phyloP scores from a whole-genome alignment of 2,113 vertebrate species.

The Tachysurus fulvidraco region DNA sequence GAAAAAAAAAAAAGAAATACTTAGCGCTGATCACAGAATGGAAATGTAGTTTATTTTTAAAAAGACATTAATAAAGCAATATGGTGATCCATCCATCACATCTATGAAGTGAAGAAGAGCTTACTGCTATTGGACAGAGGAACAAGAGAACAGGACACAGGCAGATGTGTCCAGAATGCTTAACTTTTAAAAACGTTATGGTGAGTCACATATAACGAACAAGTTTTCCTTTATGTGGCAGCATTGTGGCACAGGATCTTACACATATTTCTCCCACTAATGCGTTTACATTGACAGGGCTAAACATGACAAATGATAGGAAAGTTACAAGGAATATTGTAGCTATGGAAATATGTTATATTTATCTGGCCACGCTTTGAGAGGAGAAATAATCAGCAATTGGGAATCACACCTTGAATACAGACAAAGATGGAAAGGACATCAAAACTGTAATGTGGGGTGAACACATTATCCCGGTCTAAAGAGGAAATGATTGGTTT shows the following conservation, averaged over 20 bases:
- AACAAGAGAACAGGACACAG: conserved; percentile 69
- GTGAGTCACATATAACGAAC: conserved; percentile 51
- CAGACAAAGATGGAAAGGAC: conserved; percentile 17
- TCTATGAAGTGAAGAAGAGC: conserved; percentile 87
- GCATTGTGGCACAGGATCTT: conserved; percentile 64
- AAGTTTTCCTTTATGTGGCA: conserved; percentile 38
- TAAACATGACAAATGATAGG: conserved; percentile 10
- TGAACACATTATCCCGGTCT: conserved; percentile 83
- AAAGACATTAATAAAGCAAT: conserved; percentile 92
- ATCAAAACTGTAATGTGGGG: conserved; percentile 82
- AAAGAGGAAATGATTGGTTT: conserved; percentile 89
- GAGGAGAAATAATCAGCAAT: conserved; percentile 39
- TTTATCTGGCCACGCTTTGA: conserved; percentile 66
- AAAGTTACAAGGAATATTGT: conserved; percentile 65
- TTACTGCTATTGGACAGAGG: conserved; percentile 85
- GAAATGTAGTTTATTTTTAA: conserved; percentile 88
- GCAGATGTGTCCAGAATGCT: conserved; percentile 71
- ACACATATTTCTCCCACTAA: conserved; percentile 63
- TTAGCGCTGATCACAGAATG: conserved; percentile 50
- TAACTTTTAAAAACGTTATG: conserved; percentile 46
- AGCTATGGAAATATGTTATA: conserved; percentile 66
- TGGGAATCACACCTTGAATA: conserved; percentile 10
- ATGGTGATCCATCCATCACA: conserved; percentile 84
- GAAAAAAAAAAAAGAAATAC: not conserved
- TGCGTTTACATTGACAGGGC: conserved; percentile 62